Evolutionary conservation across 2,113 vertebrate genomes (phyloP).

Genomic region (Sphaerodactylus townsendi): DNA sequence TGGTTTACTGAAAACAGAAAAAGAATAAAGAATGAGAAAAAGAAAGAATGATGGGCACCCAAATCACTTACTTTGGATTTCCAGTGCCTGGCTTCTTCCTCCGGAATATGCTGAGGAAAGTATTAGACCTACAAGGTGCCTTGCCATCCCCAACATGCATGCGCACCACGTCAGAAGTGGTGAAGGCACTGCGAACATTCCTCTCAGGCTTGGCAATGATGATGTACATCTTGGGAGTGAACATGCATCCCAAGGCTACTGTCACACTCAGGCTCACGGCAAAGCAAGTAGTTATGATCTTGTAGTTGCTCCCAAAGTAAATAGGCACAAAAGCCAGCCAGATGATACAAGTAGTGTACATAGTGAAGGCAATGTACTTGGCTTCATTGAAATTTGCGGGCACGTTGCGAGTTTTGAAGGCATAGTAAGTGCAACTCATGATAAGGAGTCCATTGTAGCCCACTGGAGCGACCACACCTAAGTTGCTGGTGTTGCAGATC

Average conservation of each 20-base stretch:
- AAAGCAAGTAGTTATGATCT: slow-evolving; percentile 99
- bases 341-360: slow-evolving; percentile 99
- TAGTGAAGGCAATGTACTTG: slow-evolving; percentile 98
- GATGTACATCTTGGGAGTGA: slow-evolving; percentile 99
- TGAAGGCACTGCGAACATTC: slow-evolving; percentile 98
- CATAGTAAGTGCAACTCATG: slow-evolving; percentile 98
- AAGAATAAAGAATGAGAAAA: slow-evolving; percentile 19
- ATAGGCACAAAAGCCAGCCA: slow-evolving; percentile 99
- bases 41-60: not conserved
- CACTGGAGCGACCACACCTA: slow-evolving; percentile 94
- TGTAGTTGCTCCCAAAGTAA: slow-evolving; percentile 99
- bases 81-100: slow-evolving; percentile 90
- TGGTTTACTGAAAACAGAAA: slow-evolving; percentile 17
- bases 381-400: slow-evolving; percentile 99
- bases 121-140: slow-evolving; percentile 89
- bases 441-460: slow-evolving; percentile 98
- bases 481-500: slow-evolving; percentile 97
- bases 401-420: slow-evolving; percentile 98
- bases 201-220: slow-evolving; percentile 98
- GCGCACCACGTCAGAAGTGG: slow-evolving; percentile 96
- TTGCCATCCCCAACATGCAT: slow-evolving; percentile 99
- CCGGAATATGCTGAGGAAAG: slow-evolving; percentile 95
- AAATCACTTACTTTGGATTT: slow-evolving; percentile 85
- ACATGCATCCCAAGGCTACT: slow-evolving; percentile 98
- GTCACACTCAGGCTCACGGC: slow-evolving; percentile 98